Conservation (phyloP, 2,113 vertebrate genomes). For the Regulus satrapa region DNA sequence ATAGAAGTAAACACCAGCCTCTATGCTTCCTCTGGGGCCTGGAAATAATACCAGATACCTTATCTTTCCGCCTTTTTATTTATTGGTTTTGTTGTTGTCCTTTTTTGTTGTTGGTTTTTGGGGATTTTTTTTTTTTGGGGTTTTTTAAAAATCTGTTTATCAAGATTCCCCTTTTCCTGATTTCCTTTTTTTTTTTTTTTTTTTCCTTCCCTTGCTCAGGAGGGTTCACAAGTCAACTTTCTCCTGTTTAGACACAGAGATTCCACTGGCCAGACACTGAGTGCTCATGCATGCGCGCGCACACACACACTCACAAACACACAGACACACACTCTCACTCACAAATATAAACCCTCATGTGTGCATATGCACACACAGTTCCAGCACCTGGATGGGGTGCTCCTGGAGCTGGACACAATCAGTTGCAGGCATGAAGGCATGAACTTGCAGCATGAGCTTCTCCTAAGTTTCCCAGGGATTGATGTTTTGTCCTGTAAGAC, state of each 20-base stretch:
- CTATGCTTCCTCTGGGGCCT: not conserved
- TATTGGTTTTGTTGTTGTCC: not conserved
- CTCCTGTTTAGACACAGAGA: not conserved
- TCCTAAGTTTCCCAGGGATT: not conserved
- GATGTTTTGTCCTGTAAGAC: not conserved
- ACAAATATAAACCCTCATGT: accelerated
- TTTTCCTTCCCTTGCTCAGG: too few species aligned
- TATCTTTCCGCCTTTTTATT: not conserved
- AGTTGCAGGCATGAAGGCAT: not conserved
- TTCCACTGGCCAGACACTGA: not conserved
- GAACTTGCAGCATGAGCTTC: not conserved
- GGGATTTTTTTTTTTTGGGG: not conserved
- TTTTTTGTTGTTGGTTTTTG: too few species aligned
- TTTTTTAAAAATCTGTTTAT: not conserved
- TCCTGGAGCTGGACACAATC: too few species aligned
- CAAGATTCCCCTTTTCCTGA: not conserved
- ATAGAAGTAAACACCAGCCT: not conserved
- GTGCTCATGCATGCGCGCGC: accelerated
- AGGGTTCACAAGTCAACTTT: not conserved
- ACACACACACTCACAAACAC: accelerated
- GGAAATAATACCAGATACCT: not conserved
- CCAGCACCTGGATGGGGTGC: not conserved
- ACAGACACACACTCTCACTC: accelerated
- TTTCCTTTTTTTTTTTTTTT: not conserved
- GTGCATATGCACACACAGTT: not conserved